Percentiles rank a stretch among this genome's conserved stretches.
phyloP scores from a whole-genome alignment of 2,888 invertebrate genomes.

The Patella pellucida region DNA sequence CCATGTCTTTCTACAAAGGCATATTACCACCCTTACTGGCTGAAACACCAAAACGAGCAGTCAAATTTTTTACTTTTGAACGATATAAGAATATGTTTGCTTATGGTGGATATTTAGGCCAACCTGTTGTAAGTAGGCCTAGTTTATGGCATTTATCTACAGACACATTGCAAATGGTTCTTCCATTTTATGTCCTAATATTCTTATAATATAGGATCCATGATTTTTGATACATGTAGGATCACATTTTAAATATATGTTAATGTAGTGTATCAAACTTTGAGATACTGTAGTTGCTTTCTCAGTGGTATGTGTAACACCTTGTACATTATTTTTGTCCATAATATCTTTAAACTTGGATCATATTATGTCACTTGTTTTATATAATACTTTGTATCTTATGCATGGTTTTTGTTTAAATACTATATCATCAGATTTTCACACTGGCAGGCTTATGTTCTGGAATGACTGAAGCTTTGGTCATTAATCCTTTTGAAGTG shows the following conservation, averaged over 20 bases:
- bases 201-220: constrained; percentile 14
- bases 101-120: constrained; percentile 40
- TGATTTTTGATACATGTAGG: background rate
- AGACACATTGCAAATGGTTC: too few species aligned
- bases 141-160: too few species aligned
- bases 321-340: too few species aligned
- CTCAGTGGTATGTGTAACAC: too few species aligned
- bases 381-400: too few species aligned
- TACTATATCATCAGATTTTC: constrained; percentile 79
- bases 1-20: constrained; percentile 90
- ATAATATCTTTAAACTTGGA: too few species aligned
- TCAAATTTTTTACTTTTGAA: constrained; percentile 95
- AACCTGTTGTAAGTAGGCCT: constrained; percentile 39
- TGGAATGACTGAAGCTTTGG: constrained; percentile 90
- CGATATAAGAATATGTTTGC: constrained; percentile 87
- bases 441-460: constrained; percentile 89
- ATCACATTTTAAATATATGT: too few species aligned
- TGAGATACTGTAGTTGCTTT: too few species aligned
- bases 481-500: constrained; percentile 95
- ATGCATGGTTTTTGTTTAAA: too few species aligned
- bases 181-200: background rate
- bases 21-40: constrained; percentile 92
- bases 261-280: too few species aligned
- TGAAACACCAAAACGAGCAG: constrained; percentile 94
- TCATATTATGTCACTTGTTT: too few species aligned